Percentiles rank a stretch among this genome's conserved stretches.
Conservation (phyloP, 2,888 invertebrate genomes). For the Notodonta ziczac region DNA sequence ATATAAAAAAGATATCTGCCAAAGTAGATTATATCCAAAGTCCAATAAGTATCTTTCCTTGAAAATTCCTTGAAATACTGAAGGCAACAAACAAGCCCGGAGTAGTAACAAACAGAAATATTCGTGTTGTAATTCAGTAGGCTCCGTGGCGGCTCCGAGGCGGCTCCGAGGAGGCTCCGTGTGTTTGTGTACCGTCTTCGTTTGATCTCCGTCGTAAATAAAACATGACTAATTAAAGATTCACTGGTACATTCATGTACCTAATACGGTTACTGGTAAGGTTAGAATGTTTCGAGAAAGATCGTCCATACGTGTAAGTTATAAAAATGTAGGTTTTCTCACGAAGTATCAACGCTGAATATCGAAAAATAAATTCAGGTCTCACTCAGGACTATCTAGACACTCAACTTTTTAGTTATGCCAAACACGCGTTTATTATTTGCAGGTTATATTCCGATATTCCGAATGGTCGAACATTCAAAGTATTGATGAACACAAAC, state of each 20-base stretch:
- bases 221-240: background rate
- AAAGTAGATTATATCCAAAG: background rate
- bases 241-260: background rate
- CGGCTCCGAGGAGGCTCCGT: background rate
- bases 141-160: background rate
- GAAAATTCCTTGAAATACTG: background rate
- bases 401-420: too few species aligned
- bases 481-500: background rate
- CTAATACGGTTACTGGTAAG: background rate
- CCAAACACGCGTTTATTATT: too few species aligned
- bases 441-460: too few species aligned
- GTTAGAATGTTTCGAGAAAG: background rate
- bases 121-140: background rate
- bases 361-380: too few species aligned
- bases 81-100: background rate
- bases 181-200: background rate
- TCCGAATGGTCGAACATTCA: too few species aligned
- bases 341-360: too few species aligned
- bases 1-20: background rate
- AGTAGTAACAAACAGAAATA: background rate
- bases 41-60: background rate
- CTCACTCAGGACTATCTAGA: too few species aligned
- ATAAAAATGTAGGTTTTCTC: too few species aligned
- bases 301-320: background rate
- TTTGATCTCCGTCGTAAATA: conserved; percentile 1